Base-by-base conservation (phyloP, 2,888 invertebrate species). In the Sarcophaga variegata region DNA sequence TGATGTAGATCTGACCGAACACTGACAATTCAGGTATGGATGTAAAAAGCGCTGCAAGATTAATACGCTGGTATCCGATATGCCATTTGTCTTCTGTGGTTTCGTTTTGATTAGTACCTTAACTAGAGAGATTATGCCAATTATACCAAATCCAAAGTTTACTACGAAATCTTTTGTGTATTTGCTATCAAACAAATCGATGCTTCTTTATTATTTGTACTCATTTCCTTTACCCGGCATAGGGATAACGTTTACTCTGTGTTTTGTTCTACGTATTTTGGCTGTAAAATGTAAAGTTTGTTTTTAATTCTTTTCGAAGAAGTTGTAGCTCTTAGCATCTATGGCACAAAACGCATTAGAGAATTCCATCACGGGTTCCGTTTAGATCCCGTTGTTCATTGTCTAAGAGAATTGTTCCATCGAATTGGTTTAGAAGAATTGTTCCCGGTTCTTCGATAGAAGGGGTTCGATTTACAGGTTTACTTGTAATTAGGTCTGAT, bases 371-470 rank as follows among this genome's bases (percentile, higher is more conserved):
- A 47, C 47, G 47, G 47, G 47, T 47, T 11, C 47, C 47, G 11
- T 54, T 66, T 10, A 76, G 59, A 60, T 77, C 67, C 14, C 69
- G 67, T 37, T 66, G 67, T 60, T 77, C 78, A 12, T 45, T 17
- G 11, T 79, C 25, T 3, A 79, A 49, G 17, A 49, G 17, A 62
- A 70, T 72, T 37, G 62, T 37, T 10, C 45, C 72, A 8, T 74
- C 62, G 25, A 70, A 79, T 10, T 79, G 59, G n/a, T 62, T 78
- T 14, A 78, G 66, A 22, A 78, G 60, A 8, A 78, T 60, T 47
- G 70, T 27, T 10, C 27, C 63, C 1, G 70, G 70, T 49, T 79
- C 69, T 62, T 78, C 77, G 14, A 69, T 20, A 45, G 77, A 60
- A 17, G 69, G 62, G 2, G 69, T n/a, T 11, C 78, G 69, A 27